Percentiles rank a stretch among this genome's conserved stretches.
These are phyloP conservation scores for Apamea sordens DNA, from an alignment of 2,888 invertebrate species.

Conservation along the genomic window DNA sequence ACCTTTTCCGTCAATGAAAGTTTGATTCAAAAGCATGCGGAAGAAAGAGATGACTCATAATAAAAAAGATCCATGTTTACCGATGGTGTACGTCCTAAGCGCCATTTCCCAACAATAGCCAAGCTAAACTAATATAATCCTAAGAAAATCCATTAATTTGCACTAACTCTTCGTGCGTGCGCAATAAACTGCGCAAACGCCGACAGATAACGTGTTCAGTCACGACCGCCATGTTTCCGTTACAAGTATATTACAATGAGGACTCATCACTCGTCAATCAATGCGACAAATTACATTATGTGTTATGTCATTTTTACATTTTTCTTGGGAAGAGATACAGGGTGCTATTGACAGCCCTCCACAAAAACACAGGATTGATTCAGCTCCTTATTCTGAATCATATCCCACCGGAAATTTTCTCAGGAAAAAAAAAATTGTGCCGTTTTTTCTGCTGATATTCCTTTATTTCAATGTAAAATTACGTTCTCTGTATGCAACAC, in stretches of 20 bases:
- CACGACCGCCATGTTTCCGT: constrained; percentile 55
- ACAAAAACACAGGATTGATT: too few relatives aligned
- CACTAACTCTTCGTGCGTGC: constrained; percentile 46
- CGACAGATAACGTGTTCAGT: constrained; percentile 49
- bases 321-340: constrained; percentile 21
- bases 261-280: constrained; percentile 30
- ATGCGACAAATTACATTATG: constrained; percentile 44
- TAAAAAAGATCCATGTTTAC: not conserved
- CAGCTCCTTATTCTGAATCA: too few relatives aligned
- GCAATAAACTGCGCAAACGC: constrained; percentile 45
- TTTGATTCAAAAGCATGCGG: too few relatives aligned
- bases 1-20: too few relatives aligned
- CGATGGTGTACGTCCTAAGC: constrained; percentile 5
- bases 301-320: constrained; percentile 35
- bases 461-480: too few relatives aligned
- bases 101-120: constrained; percentile 12
- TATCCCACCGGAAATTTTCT: too few relatives aligned
- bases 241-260: constrained; percentile 39
- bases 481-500: too few relatives aligned
- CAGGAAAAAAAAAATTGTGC: too few relatives aligned
- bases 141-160: constrained; percentile 51
- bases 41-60: too few relatives aligned
- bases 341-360: too few relatives aligned
- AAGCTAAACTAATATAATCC: not conserved
- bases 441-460: too few relatives aligned